Conservation (phyloP, 2,113 vertebrate species). For the Bubo scandiacus region DNA sequence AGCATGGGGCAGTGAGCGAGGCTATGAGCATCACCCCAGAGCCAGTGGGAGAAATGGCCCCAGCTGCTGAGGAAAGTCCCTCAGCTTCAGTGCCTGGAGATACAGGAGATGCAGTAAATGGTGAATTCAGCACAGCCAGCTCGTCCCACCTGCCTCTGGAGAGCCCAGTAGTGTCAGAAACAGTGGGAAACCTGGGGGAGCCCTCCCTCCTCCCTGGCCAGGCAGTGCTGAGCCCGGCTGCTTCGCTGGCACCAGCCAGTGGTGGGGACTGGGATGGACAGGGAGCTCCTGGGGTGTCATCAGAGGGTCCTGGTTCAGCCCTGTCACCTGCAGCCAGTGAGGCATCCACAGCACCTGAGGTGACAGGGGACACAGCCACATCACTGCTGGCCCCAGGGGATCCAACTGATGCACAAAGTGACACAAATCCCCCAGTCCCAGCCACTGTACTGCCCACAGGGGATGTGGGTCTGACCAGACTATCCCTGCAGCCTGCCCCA, state of each 20-base stretch:
- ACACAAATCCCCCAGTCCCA: neutral
- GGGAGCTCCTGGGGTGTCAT: rapidly evolving
- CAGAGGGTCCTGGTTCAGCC: neutral
- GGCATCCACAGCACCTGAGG: neutral
- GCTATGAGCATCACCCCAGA: neutral
- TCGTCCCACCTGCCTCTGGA: neutral
- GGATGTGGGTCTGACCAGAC: neutral
- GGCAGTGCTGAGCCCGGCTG: neutral
- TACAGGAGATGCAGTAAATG: neutral
- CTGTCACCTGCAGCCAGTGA: neutral
- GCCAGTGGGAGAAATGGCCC: neutral
- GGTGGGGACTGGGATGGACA: neutral
- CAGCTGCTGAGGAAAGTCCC: neutral
- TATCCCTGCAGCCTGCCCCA: neutral
- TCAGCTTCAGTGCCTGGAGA: neutral
- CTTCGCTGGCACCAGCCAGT: rapidly evolving
- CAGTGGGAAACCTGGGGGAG: neutral
- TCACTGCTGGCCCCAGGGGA: neutral
- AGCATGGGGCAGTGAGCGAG: rapidly evolving
- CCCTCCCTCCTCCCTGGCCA: neutral
- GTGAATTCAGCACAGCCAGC: neutral
- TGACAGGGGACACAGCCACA: neutral
- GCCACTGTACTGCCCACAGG: rapidly evolving
- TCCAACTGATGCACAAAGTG: neutral
- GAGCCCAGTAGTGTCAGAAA: neutral